A percentile compares a stretch with the other conserved stretches of the same genome.
Conservation (phyloP, 2,113 vertebrate species). For the Oreochromis spilurus region DNA sequence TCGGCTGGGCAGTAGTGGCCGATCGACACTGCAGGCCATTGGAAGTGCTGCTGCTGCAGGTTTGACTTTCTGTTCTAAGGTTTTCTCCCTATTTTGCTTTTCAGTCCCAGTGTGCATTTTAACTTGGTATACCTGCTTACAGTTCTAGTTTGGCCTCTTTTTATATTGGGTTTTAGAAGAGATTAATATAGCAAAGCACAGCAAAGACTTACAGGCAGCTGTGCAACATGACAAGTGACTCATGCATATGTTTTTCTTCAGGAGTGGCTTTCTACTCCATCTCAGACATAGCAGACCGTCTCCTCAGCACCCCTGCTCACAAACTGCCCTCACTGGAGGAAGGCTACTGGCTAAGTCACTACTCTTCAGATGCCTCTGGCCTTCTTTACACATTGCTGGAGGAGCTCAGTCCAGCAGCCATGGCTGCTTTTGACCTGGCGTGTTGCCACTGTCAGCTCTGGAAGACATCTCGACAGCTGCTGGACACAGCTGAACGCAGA, state of each 20-base stretch:
- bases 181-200: not conserved
- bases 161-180: not conserved
- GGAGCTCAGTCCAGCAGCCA: conserved; percentile 85
- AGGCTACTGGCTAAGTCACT: conserved; percentile 81
- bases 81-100: not conserved
- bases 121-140: not conserved
- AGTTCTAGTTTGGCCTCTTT: not conserved
- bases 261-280: conserved; percentile 98
- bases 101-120: not conserved
- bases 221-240: not conserved
- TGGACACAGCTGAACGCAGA: conserved; percentile 89
- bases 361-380: conserved; percentile 66
- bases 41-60: conserved; percentile 93
- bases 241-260: conserved; percentile 34
- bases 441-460: conserved; percentile 91
- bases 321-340: conserved; percentile 83
- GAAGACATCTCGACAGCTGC: conserved; percentile 93
- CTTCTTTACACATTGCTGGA: conserved; percentile 76
- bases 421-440: conserved; percentile 95
- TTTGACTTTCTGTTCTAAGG: conserved; percentile 23
- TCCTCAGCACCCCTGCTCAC: conserved; percentile 80
- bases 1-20: conserved; percentile 78
- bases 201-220: not conserved
- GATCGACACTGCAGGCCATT: conserved; percentile 89
- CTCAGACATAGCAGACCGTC: conserved; percentile 90